These are phyloP conservation scores for Rosalia funebris DNA, from an alignment of 2,888 invertebrate species.

Conservation along the genomic window DNA sequence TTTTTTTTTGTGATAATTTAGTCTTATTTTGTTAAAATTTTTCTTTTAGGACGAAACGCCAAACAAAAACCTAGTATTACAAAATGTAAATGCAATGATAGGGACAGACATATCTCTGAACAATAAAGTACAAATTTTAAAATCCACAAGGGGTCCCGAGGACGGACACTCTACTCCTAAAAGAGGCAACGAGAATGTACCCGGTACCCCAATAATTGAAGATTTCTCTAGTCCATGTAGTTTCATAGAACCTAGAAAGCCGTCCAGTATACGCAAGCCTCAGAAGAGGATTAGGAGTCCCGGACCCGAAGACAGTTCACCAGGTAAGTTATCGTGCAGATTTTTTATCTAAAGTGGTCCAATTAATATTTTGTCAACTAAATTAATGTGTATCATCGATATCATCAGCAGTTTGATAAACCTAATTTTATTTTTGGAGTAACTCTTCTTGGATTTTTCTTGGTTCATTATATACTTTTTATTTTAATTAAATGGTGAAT, in stretches of 20 bases:
- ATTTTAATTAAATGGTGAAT: no score
- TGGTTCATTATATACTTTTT: no score
- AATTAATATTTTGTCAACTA: no score
- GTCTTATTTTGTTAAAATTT: no score
- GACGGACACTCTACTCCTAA: constrained; percentile 24
- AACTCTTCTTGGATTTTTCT: no score
- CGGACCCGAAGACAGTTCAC: constrained; percentile 58
- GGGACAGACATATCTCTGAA: neutral
- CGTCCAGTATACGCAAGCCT: constrained; percentile 59
- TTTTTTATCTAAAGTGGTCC: no score
- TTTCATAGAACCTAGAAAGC: constrained; percentile 53
- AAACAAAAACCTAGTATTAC: neutral
- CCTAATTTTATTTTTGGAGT: no score
- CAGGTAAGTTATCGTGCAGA: constrained; percentile 60
- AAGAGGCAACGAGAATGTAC: constrained; percentile 7
- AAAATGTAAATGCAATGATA: neutral
- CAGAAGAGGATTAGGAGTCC: constrained; percentile 61
- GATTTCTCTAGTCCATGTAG: constrained; percentile 25
- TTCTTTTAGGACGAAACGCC: constrained; percentile 10
- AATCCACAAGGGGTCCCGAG: neutral
- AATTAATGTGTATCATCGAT: no score
- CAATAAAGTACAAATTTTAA: constrained; percentile 7
- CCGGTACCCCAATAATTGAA: constrained; percentile 9
- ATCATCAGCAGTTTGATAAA: no score
- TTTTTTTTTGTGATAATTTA: no score